Percentiles rank a stretch among this genome's conserved stretches.
phyloP scores from a whole-genome alignment of 1,140 invertebrate genomes.

The Neodiprion virginianus region DNA sequence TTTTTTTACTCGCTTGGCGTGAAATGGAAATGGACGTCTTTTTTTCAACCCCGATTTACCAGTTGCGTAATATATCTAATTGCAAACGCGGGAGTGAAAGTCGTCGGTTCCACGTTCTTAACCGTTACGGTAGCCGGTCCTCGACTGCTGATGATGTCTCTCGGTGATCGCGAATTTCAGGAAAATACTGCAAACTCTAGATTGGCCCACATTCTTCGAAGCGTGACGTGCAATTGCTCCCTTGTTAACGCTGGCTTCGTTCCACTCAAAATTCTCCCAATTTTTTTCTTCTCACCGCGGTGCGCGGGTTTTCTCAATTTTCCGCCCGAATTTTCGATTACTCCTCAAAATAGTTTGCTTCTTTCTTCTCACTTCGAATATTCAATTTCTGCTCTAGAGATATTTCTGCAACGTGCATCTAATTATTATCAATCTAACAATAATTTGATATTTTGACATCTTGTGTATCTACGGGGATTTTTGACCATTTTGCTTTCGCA shows the following conservation, averaged over 20 bases:
- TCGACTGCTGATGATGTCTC: background rate
- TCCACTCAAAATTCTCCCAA: background rate
- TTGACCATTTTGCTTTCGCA: too few relatives aligned
- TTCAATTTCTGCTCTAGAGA: too few relatives aligned
- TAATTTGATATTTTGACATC: too few relatives aligned
- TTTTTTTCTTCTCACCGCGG: too few relatives aligned
- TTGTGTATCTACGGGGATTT: too few relatives aligned
- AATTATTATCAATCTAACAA: too few relatives aligned
- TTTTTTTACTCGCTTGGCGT: too few relatives aligned
- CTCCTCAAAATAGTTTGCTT: too few relatives aligned
- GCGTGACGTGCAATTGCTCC: background rate
- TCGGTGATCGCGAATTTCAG: background rate
- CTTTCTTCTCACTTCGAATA: too few relatives aligned
- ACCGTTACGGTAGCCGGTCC: slow-evolving; percentile 38
- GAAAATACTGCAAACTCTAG: background rate
- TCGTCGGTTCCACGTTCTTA: slow-evolving; percentile 52
- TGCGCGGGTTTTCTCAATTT: background rate
- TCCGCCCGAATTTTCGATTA: background rate
- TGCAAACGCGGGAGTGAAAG: slow-evolving; percentile 33
- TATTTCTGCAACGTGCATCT: too few relatives aligned
- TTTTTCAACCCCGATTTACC: too few relatives aligned
- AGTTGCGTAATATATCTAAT: slow-evolving; percentile 21
- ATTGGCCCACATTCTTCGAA: background rate
- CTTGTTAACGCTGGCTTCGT: background rate
- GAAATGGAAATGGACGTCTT: too few relatives aligned